Percentiles rank a stretch among this genome's conserved stretches.
phyloP scores from a whole-genome alignment of 2,797 vertebrate species.

The Epinephelus awoara region DNA sequence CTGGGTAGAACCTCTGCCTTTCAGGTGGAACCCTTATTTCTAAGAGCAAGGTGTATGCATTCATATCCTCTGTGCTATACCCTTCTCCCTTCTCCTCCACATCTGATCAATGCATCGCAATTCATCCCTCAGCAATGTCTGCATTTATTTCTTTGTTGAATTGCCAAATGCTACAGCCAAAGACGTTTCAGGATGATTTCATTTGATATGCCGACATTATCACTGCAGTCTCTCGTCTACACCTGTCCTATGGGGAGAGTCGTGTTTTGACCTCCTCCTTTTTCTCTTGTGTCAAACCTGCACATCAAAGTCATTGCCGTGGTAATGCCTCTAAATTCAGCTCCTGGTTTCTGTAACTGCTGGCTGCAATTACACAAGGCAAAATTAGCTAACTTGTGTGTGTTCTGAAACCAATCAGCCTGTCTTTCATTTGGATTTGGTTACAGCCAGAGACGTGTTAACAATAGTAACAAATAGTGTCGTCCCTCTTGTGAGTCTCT shows the following conservation, averaged over 20 bases:
- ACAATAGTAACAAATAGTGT: slow-evolving; percentile 1
- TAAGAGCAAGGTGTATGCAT: slow-evolving; percentile 3
- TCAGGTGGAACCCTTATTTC: too few relatives aligned
- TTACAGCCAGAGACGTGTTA: slow-evolving; percentile 12
- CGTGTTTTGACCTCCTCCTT: not conserved
- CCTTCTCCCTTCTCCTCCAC: slow-evolving; percentile 3
- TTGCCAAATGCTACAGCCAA: slow-evolving; percentile 85
- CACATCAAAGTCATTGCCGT: not conserved
- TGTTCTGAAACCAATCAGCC: slow-evolving; percentile 11
- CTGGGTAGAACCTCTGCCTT: too few relatives aligned
- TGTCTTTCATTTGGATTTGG: slow-evolving; percentile 30
- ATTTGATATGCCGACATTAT: slow-evolving; percentile 50
- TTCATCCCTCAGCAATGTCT: slow-evolving; percentile 44
- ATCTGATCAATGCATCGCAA: not conserved
- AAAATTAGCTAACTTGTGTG: not conserved
- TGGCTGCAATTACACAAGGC: slow-evolving; percentile 6
- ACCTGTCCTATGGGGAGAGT: slow-evolving; percentile 25
- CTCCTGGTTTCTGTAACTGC: slow-evolving; percentile 35
- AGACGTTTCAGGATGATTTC: slow-evolving; percentile 73
- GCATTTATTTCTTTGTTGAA: slow-evolving; percentile 50
- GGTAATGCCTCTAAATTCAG: slow-evolving; percentile 46
- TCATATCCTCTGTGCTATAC: slow-evolving; percentile 17
- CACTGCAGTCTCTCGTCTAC: slow-evolving; percentile 30
- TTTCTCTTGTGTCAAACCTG: slow-evolving; percentile 14
- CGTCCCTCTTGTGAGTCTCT: slow-evolving; percentile 3